These are phyloP conservation scores for Salticus scenicus DNA, from an alignment of 2,888 invertebrate genomes.

Conservation along the genomic window DNA sequence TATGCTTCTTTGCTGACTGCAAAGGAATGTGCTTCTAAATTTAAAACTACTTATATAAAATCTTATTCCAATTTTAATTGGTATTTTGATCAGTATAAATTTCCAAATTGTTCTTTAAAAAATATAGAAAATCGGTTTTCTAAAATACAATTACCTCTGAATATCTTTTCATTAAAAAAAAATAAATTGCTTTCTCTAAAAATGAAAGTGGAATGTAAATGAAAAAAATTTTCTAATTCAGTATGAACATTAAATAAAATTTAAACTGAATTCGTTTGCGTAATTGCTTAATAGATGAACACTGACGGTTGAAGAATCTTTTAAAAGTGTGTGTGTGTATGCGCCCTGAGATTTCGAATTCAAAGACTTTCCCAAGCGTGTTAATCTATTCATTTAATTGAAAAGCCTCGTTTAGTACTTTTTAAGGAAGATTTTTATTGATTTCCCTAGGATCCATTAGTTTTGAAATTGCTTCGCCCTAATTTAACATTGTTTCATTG, in stretches of 20 bases:
- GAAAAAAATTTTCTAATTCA: not conserved
- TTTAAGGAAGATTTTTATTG: no score
- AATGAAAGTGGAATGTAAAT: not conserved
- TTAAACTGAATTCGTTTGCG: not conserved
- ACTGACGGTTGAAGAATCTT: not conserved
- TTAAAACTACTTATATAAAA: no score
- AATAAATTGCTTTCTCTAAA: not conserved
- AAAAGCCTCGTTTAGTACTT: not conserved
- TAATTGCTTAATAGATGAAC: not conserved
- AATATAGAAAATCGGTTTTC: not conserved
- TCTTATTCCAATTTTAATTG: no score
- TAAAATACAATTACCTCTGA: not conserved
- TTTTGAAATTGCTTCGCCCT: no score
- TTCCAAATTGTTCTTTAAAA: not conserved
- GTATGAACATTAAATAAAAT: not conserved
- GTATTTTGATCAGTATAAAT: not conserved
- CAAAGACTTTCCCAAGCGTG: not conserved
- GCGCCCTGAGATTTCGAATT: not conserved
- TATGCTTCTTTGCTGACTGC: no score
- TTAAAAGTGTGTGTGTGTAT: no score
- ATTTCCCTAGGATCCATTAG: no score
- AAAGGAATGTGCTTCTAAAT: no score
- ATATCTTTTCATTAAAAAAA: not conserved
- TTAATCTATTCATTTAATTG: constrained; percentile 8
- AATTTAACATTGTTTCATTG: no score